Evolutionary conservation across 2,797 vertebrate genomes (phyloP).

Genomic region (Coluber constrictor): DNA sequence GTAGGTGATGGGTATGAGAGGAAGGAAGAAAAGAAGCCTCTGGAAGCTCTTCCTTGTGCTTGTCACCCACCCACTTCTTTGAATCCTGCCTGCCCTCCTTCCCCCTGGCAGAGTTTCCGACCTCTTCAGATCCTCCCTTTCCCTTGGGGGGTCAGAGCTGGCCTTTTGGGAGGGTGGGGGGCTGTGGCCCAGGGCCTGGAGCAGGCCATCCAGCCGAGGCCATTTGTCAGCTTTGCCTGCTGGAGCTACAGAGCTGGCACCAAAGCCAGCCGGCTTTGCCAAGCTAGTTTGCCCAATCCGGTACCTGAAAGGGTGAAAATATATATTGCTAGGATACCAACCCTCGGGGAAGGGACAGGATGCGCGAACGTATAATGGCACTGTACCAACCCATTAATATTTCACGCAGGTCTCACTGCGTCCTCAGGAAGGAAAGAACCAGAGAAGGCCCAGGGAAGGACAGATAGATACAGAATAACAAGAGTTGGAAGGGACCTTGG

Average conservation of each 20-base stretch:
- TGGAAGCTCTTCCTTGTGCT: slow-evolving; percentile 1
- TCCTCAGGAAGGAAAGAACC: background rate
- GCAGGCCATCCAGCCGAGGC: background rate
- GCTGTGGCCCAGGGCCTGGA: background rate
- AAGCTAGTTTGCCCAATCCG: background rate
- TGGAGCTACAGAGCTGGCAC: background rate
- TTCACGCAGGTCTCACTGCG: background rate
- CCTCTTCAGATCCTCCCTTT: background rate
- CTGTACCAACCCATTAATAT: slow-evolving; percentile 7
- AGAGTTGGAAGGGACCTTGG: no score
- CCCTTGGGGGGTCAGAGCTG: background rate
- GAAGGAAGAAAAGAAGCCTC: background rate
- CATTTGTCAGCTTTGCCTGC: background rate
- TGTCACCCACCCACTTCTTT: background rate
- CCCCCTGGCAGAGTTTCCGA: background rate
- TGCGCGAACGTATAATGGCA: background rate
- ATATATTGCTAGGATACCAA: background rate
- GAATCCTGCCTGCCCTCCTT: background rate
- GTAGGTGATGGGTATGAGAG: no score
- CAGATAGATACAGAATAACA: no score
- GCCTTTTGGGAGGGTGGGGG: background rate
- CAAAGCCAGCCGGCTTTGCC: background rate
- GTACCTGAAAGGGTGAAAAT: background rate
- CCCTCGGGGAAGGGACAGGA: background rate
- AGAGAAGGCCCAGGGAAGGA: background rate